Conservation (phyloP, 2,888 invertebrate species). For the Andricus quercusramuli region DNA sequence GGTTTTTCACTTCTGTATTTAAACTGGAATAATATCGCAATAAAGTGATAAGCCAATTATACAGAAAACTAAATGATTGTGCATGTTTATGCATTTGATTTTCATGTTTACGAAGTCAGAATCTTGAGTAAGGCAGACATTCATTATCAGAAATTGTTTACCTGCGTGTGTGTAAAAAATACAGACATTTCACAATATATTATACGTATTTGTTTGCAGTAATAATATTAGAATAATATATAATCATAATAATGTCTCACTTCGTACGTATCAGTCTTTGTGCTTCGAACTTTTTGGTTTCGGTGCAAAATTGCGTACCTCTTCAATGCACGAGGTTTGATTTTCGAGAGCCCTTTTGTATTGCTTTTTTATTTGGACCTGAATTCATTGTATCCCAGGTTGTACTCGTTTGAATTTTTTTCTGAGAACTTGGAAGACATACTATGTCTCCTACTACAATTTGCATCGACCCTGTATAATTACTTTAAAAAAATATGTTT, state of each 20-base stretch:
- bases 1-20: no score
- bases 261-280: constrained; percentile 71
- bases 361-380: constrained; percentile 41
- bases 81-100: no score
- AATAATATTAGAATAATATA: constrained; percentile 44
- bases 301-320: constrained; percentile 43
- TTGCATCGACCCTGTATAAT: constrained; percentile 28
- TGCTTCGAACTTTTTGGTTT: constrained; percentile 60
- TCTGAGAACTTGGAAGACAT: constrained; percentile 66
- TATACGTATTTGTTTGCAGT: constrained; percentile 50
- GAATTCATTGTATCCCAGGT: constrained; percentile 15
- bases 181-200: constrained; percentile 33
- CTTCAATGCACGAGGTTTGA: constrained; percentile 39
- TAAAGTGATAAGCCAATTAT: no score
- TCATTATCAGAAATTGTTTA: constrained; percentile 11
- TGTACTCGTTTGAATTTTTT: constrained; percentile 8
- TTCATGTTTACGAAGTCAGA: no score
- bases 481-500: constrained; percentile 16
- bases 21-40: no score
- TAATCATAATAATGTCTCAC: constrained; percentile 61
- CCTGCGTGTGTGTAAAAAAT: constrained; percentile 18
- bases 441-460: constrained; percentile 42
- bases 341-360: constrained; percentile 37
- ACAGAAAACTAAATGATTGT: no score
- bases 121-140: background rate